Base-by-base conservation (phyloP, 1,140 invertebrate genomes). In the Ceratosolen solmsi region DNA sequence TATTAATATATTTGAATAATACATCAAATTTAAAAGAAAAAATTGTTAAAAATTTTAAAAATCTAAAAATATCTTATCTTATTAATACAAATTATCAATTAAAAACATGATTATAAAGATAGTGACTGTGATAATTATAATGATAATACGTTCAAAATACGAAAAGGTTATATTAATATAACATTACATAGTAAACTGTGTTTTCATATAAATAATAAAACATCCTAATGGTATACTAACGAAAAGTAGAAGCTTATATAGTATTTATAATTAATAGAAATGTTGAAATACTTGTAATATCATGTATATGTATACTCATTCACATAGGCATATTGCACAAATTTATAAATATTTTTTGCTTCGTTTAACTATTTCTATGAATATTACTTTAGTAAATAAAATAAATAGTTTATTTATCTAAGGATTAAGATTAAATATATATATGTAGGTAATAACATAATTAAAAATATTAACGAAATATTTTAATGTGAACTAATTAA, bases 271-370 rank as follows among this genome's bases (percentile, higher is more conserved):
- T 70, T 25, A 70, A 9, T 11, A 1, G n/a, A 70, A 70, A 70
- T 70, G 41, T 41, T 70, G 27, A 25, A 70, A 70, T 70, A 13
- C n/a, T 70, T 70, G 15, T 41, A 41, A 38, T 68, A 68, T 3
- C 22, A 2, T 33, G 0, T 70, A n/a, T 17, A 46, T 46, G 22
- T 9, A 13, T n/a, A 13, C 38, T n/a, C 36, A 41, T 0, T n/a
- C 36, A 70, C 0, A n/a, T 8, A 13, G 0, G 15, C 41, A 25
- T 70, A 41, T n/a, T n/a, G n/a, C n/a, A n/a, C n/a, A n/a, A n/a
- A n/a, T n/a, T n/a, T n/a, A n/a, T n/a, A n/a, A n/a, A n/a, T n/a
- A n/a, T n/a, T n/a, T n/a, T n/a, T n/a, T n/a, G n/a, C n/a, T n/a
- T n/a, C n/a, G n/a, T n/a, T n/a, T n/a, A n/a, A n/a, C n/a, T n/a